These are phyloP conservation scores for Hydra vulgaris DNA, from an alignment of 30 jellyfish, hydroid and myxozoan species.

Conservation along the genomic window DNA sequence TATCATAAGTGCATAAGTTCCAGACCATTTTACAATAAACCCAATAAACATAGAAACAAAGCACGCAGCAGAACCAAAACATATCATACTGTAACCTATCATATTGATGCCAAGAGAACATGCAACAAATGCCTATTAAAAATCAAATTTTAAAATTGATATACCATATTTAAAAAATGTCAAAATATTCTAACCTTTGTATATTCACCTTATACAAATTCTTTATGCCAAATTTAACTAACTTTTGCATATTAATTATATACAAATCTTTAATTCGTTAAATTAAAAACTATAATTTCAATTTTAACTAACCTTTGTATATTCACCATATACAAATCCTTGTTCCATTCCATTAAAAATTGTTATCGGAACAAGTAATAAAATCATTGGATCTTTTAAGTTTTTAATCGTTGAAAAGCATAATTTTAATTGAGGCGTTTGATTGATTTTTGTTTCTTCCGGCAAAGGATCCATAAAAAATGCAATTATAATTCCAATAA, in stretches of 20 bases:
- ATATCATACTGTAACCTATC: constrained; percentile 82
- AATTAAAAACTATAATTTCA: too few relatives aligned
- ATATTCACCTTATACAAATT: too few relatives aligned
- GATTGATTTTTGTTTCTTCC: constrained; percentile 30
- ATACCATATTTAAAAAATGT: not conserved
- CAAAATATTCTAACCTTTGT: constrained; percentile 41
- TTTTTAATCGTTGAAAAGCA: constrained; percentile 60
- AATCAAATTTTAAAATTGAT: too few relatives aligned
- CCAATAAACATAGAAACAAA: constrained; percentile 66
- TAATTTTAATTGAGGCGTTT: constrained; percentile 37
- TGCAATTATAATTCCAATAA: constrained; percentile 36
- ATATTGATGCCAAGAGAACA: constrained; percentile 75
- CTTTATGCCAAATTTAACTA: too few relatives aligned
- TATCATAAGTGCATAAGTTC: constrained; percentile 61
- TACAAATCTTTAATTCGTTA: too few relatives aligned
- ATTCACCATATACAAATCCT: constrained; percentile 86
- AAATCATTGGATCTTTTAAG: constrained; percentile 55
- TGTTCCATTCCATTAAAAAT: constrained; percentile 90
- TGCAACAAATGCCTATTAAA: constrained; percentile 76
- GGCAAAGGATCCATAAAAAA: constrained; percentile 35
- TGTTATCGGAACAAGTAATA: constrained; percentile 58
- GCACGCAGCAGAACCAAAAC: constrained; percentile 81
- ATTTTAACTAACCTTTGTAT: too few relatives aligned
- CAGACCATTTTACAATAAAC: constrained; percentile 67
- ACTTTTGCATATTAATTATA: too few relatives aligned